phyloP scores from a whole-genome alignment of 2,797 vertebrate species.

The Potorous gilbertii region DNA sequence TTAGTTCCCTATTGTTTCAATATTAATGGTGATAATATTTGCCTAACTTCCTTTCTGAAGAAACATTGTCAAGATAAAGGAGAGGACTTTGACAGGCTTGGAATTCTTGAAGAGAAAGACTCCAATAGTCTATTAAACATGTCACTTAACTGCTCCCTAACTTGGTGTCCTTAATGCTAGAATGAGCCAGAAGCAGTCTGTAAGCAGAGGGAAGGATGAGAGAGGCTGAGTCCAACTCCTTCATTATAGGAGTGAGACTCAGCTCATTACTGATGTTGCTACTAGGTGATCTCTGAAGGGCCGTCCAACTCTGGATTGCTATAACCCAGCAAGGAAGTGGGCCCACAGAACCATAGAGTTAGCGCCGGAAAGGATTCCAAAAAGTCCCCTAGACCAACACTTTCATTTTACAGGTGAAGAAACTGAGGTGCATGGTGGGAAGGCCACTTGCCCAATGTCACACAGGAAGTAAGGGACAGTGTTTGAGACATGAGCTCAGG shows the following conservation, averaged over 20 bases:
- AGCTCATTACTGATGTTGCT: neutral
- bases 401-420: neutral
- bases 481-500: neutral
- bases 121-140: neutral
- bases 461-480: neutral
- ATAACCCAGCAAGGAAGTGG: neutral
- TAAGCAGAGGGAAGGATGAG: neutral
- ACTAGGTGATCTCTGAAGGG: neutral
- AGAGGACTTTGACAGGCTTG: neutral
- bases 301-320: neutral
- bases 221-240: neutral
- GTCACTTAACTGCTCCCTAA: neutral
- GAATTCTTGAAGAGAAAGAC: neutral
- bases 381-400: neutral
- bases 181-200: neutral
- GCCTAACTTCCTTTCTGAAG: neutral
- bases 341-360: neutral
- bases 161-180: neutral
- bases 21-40: neutral
- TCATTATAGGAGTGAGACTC: neutral
- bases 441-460: neutral
- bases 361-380: neutral
- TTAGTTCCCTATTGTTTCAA: slow-evolving; percentile 28
- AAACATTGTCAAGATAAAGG: neutral
- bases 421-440: neutral